Conservation (phyloP, 2,113 vertebrate genomes). For the Podarcis cretensis region DNA sequence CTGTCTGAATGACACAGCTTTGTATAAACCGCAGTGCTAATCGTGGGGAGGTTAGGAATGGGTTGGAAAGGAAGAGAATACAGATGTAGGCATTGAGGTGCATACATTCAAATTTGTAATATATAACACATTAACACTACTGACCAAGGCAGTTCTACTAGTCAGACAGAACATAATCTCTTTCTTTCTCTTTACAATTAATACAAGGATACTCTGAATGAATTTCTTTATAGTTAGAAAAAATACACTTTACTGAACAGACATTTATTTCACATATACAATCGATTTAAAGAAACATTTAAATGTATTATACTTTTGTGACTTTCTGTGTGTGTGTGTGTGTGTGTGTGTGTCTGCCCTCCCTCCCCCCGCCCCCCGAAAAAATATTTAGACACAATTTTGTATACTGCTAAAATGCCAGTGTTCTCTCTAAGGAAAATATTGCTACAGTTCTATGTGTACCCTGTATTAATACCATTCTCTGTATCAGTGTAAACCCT, state of each 20-base stretch:
- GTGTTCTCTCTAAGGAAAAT: conserved; percentile 79
- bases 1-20: background rate
- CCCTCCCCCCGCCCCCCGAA: background rate
- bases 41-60: background rate
- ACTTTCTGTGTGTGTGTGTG: background rate
- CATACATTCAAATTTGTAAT: conserved; percentile 67
- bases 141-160: conserved; percentile 49
- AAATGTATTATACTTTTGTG: conserved; percentile 68
- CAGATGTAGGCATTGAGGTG: conserved; percentile 57
- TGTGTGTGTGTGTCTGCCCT: no score
- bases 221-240: conserved; percentile 64
- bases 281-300: conserved; percentile 73
- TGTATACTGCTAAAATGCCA: conserved; percentile 73
- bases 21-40: background rate
- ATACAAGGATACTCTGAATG: conserved; percentile 66
- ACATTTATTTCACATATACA: conserved; percentile 72
- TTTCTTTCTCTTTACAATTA: conserved; percentile 32
- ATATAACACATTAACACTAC: conserved; percentile 50
- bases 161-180: conserved; percentile 55
- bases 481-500: background rate
- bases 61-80: conserved; percentile 36
- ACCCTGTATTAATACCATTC: conserved; percentile 47
- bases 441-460: conserved; percentile 65
- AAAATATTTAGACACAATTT: conserved; percentile 69
- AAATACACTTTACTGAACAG: conserved; percentile 73